A percentile compares a stretch with the other conserved stretches of the same genome.
Conservation (phyloP, 2,888 invertebrate genomes). For the Drosophila borborema region DNA sequence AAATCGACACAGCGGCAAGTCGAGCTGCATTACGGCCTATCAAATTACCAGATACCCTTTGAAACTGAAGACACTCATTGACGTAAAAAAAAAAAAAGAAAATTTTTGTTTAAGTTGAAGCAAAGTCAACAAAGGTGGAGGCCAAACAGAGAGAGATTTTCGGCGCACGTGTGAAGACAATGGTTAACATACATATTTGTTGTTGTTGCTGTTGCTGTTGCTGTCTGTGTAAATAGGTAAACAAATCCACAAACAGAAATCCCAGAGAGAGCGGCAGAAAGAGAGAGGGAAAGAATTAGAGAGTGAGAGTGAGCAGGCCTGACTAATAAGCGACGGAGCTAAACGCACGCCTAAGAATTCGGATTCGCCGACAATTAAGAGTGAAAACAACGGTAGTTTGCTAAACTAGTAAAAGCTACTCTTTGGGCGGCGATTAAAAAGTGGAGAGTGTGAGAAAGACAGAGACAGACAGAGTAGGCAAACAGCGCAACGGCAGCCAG, state of each 20-base stretch:
- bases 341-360: slow-evolving; percentile 49
- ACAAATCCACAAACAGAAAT: slow-evolving; percentile 50
- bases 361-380: slow-evolving; percentile 54
- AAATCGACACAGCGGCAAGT: slow-evolving; percentile 65
- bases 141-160: slow-evolving; percentile 18
- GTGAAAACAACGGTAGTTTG: slow-evolving; percentile 56
- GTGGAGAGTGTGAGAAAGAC: background rate
- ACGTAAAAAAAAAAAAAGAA: slow-evolving; percentile 18
- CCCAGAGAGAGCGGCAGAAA: slow-evolving; percentile 4
- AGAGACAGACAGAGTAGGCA: slow-evolving; percentile 1
- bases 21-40: slow-evolving; percentile 65
- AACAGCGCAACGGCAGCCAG: slow-evolving; percentile 43
- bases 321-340: slow-evolving; percentile 20
- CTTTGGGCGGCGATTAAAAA: slow-evolving; percentile 19
- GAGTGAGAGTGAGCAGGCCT: slow-evolving; percentile 19
- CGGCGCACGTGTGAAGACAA: slow-evolving; percentile 66
- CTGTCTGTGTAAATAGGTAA: slow-evolving; percentile 74
- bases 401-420: slow-evolving; percentile 33
- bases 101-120: slow-evolving; percentile 23
- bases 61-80: slow-evolving; percentile 39
- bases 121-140: slow-evolving; percentile 53
- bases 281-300: slow-evolving; percentile 22
- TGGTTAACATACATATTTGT: slow-evolving; percentile 57
- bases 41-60: slow-evolving; percentile 57
- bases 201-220: slow-evolving; percentile 41